phyloP scores from a whole-genome alignment of 2,888 invertebrate species.

The Tuberolachnus salignus region DNA sequence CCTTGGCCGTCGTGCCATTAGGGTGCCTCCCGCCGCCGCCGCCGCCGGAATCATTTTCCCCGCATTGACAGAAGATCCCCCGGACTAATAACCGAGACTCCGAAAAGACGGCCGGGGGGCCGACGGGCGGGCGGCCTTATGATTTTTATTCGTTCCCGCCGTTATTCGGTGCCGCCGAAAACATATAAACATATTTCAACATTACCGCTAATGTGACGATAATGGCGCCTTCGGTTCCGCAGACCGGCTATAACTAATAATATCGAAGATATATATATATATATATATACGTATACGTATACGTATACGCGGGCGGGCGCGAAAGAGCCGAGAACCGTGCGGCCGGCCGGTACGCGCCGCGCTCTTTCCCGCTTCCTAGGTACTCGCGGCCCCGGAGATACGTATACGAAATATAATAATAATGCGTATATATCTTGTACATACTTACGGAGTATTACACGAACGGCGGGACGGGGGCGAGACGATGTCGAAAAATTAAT shows the following conservation, averaged over 20 bases:
- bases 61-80: constrained; percentile 56
- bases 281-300: neutral
- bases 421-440: no score
- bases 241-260: constrained; percentile 56
- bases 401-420: neutral
- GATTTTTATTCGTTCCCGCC: constrained; percentile 21
- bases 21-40: constrained; percentile 24
- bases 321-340: neutral
- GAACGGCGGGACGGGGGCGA: no score
- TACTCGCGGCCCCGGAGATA: neutral
- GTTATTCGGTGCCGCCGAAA: constrained; percentile 36
- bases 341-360: neutral
- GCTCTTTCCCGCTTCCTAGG: neutral
- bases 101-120: constrained; percentile 17
- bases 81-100: constrained; percentile 54
- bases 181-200: constrained; percentile 57
- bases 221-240: constrained; percentile 55
- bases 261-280: constrained; percentile 56
- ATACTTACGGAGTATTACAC: no score
- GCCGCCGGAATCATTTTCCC: constrained; percentile 53
- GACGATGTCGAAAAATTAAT: no score
- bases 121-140: constrained; percentile 35
- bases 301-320: neutral
- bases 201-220: constrained; percentile 56
- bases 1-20: constrained; percentile 46